phyloP scores from a whole-genome alignment of 2,797 vertebrate genomes.

The Lacerta viridis region DNA sequence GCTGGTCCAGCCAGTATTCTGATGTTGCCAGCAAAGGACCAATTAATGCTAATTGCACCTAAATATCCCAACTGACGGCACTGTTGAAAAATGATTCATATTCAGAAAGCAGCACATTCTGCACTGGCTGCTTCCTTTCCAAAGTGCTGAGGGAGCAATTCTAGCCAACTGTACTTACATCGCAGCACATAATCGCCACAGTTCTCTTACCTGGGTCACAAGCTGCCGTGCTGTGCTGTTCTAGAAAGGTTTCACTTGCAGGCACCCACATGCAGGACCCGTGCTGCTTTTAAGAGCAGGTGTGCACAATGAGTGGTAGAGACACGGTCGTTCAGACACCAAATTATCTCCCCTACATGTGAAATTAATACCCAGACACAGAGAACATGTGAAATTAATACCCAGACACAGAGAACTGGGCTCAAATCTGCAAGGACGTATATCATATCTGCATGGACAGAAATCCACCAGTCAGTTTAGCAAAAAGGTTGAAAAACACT shows the following conservation, averaged over 20 bases:
- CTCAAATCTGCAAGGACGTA: neutral
- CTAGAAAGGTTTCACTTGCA: neutral
- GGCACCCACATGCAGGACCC: neutral
- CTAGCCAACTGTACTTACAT: conserved; percentile 36
- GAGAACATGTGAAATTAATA: no score
- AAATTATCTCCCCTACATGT: neutral
- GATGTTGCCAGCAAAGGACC: conserved; percentile 21
- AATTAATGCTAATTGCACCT: conserved; percentile 48
- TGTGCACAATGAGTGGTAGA: neutral
- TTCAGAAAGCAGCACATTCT: conserved; percentile 14
- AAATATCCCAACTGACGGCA: conserved; percentile 28
- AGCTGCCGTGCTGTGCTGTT: neutral
- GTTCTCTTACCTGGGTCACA: conserved; percentile 24
- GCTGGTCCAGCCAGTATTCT: neutral
- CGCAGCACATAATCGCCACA: conserved; percentile 24
- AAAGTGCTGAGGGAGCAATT: conserved; percentile 41
- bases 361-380: neutral
- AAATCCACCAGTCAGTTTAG: neutral
- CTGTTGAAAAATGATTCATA: conserved; percentile 37
- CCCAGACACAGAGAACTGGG: neutral
- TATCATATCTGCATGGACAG: neutral
- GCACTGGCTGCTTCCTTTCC: conserved; percentile 27
- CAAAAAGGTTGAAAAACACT: no score
- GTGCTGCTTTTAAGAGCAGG: neutral
- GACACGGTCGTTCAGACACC: neutral